Base-by-base conservation (phyloP, 1,140 invertebrate genomes). In the Thereuonema tuberculata region DNA sequence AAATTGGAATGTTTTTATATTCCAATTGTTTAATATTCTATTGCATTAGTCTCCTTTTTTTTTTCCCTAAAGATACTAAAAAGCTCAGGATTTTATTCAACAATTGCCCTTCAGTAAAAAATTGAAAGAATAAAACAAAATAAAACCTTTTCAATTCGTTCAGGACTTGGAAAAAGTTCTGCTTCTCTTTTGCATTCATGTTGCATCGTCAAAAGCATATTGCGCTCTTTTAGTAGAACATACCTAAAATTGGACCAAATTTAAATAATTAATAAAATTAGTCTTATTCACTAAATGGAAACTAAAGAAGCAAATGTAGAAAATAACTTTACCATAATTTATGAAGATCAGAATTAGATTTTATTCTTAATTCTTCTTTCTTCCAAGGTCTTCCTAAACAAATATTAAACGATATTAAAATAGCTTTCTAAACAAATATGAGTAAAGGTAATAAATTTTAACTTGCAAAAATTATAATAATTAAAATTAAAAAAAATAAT, bases 141-240 rank as follows among this genome's bases (percentile, higher is more conserved):
- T 9, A 5, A 5, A 46, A 95, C 89, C 80, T 96, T 97, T 70
- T 97, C 92, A 52, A 97, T 78, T 69, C 96, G 80, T 76, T 99
- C 95, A 26, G 93, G 92, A 78, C 84, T 96, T 14, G 94, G 90
- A 74, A 98, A 91, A n/a, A 86, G 63, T 71, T 81, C 74, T 37
- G 71, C 73, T 67, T 84, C 75, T 61, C 80, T 70, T 54, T 84
- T 84, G 68, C 81, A 86, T 68, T 85, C 85, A 61, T 89, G 79
- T 76, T 97, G 86, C 94, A 98, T 96, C 20, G 96, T 98, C 52
- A 94, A 71, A 3, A 99, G 75, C 93, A 98, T 96, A 72, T 99
- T 99, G 59, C 82, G 76, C 76, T 99, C 96, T 77, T 98, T 99
- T 24, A 98, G 73, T 58, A 99, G 76, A 25, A 99, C 80, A 77